A percentile compares a stretch with the other conserved stretches of the same genome.
Conservation (phyloP, 2,797 vertebrate species). For the Gila robusta region DNA sequence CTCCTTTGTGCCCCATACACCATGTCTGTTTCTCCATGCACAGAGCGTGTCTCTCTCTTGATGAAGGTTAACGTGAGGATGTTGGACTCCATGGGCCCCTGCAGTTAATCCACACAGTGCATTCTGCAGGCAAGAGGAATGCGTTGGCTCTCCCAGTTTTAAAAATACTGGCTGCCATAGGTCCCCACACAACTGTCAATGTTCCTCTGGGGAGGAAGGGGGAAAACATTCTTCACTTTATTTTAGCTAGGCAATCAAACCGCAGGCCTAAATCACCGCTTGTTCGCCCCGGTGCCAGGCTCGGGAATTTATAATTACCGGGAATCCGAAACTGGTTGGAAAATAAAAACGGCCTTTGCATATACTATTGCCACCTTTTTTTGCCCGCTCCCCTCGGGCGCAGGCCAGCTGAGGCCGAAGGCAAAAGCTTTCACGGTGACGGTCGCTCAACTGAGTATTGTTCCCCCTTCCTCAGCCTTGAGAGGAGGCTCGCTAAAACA, state of each 20-base stretch:
- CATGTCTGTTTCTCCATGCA: neutral
- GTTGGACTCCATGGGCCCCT: slow-evolving; percentile 72
- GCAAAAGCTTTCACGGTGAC: slow-evolving; percentile 53
- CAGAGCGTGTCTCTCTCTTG: slow-evolving; percentile 55
- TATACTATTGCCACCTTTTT: slow-evolving; percentile 71
- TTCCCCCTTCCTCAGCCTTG: slow-evolving; percentile 73
- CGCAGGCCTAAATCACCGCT: slow-evolving; percentile 69
- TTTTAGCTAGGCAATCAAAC: slow-evolving; percentile 75
- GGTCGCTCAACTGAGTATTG: slow-evolving; percentile 77
- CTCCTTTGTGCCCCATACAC: neutral
- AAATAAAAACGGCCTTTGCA: slow-evolving; percentile 73
- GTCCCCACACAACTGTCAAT: slow-evolving; percentile 78
- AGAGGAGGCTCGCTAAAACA: slow-evolving; percentile 80
- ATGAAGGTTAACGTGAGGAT: slow-evolving; percentile 70
- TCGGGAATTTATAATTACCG: slow-evolving; percentile 74
- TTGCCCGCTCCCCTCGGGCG: slow-evolving; percentile 53
- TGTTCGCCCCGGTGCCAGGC: slow-evolving; percentile 48
- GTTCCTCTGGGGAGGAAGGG: slow-evolving; percentile 74
- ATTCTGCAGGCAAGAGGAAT: slow-evolving; percentile 78
- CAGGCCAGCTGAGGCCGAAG: slow-evolving; percentile 52
- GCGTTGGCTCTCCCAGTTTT: slow-evolving; percentile 77
- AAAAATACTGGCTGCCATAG: slow-evolving; percentile 78
- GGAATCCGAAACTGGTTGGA: slow-evolving; percentile 63
- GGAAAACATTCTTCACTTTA: slow-evolving; percentile 73
- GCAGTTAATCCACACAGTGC: slow-evolving; percentile 76